Conservation (phyloP, 2,888 invertebrate genomes). For the Sclerodermus sp. region DNA sequence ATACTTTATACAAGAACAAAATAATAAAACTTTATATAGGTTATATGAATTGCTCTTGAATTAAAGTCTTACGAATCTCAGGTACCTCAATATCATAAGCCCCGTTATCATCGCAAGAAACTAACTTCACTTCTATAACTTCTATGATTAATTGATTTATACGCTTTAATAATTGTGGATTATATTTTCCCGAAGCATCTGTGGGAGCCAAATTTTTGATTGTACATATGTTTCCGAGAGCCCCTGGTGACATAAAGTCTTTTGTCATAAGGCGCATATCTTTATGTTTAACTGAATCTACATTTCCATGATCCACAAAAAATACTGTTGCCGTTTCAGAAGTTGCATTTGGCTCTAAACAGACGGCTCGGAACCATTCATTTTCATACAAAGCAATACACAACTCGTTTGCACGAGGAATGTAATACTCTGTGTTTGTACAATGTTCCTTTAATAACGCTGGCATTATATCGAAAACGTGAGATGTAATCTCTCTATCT, state of each 20-base stretch:
- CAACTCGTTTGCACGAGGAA: slow-evolving; percentile 46
- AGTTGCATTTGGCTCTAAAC: slow-evolving; percentile 24
- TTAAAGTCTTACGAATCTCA: slow-evolving; percentile 20
- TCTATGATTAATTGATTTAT: slow-evolving; percentile 15
- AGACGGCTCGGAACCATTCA: slow-evolving; percentile 47
- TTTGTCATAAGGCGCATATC: slow-evolving; percentile 46
- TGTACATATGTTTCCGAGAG: slow-evolving; percentile 34
- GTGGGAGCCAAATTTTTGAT: slow-evolving; percentile 24
- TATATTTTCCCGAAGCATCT: slow-evolving; percentile 10
- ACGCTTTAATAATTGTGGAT: slow-evolving; percentile 15
- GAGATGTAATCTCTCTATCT: slow-evolving; percentile 32
- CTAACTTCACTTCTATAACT: slow-evolving; percentile 24
- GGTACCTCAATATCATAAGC: slow-evolving; percentile 37
- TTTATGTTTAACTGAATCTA: slow-evolving; percentile 34
- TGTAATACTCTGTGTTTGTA: slow-evolving; percentile 34
- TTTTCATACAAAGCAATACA: slow-evolving; percentile 44
- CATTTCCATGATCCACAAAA: slow-evolving; percentile 51
- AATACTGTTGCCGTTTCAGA: slow-evolving; percentile 31
- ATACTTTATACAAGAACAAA: background rate
- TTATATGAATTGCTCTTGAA: slow-evolving; percentile 23
- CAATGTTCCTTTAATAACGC: slow-evolving; percentile 38
- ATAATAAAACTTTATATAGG: background rate
- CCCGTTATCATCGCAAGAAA: slow-evolving; percentile 11
- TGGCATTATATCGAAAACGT: slow-evolving; percentile 32
- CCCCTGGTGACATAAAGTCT: slow-evolving; percentile 40